Percentiles rank a stretch among this genome's conserved stretches.
These are phyloP conservation scores for Xestia xanthographa DNA, from an alignment of 2,888 invertebrate species.

Conservation along the genomic window DNA sequence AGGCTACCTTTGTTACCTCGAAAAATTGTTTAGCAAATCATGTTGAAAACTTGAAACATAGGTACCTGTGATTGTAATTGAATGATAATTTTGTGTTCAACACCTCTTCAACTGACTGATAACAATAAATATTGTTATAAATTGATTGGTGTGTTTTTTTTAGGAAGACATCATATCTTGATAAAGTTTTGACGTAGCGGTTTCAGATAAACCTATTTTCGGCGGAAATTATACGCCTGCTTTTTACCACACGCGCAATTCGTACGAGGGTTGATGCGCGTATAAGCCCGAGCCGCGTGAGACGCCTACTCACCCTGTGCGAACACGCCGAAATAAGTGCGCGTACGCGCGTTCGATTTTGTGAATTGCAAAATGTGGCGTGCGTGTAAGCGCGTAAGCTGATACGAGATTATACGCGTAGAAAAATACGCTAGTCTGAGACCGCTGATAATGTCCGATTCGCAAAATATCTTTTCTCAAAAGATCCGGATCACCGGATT, in stretches of 20 bases:
- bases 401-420: background rate
- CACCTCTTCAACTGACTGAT: slow-evolving; percentile 48
- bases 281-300: too few species aligned
- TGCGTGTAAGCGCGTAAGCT: background rate
- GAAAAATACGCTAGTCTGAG: background rate
- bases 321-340: too few species aligned
- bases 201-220: too few species aligned
- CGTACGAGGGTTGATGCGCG: too few species aligned
- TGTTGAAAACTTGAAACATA: slow-evolving; percentile 12
- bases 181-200: background rate
- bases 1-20: slow-evolving; percentile 36
- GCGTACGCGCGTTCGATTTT: background rate
- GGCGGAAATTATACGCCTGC: background rate
- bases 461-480: background rate
- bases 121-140: slow-evolving; percentile 52
- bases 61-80: slow-evolving; percentile 26
- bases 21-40: slow-evolving; percentile 33
- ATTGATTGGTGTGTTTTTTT: slow-evolving; percentile 31
- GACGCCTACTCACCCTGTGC: too few species aligned
- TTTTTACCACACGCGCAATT: too few species aligned
- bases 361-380: background rate
- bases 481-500: too few species aligned
- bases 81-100: slow-evolving; percentile 44
- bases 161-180: background rate
- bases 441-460: background rate